phyloP scores from a whole-genome alignment of 1,140 invertebrate species.

The Bradynema listronoti region DNA sequence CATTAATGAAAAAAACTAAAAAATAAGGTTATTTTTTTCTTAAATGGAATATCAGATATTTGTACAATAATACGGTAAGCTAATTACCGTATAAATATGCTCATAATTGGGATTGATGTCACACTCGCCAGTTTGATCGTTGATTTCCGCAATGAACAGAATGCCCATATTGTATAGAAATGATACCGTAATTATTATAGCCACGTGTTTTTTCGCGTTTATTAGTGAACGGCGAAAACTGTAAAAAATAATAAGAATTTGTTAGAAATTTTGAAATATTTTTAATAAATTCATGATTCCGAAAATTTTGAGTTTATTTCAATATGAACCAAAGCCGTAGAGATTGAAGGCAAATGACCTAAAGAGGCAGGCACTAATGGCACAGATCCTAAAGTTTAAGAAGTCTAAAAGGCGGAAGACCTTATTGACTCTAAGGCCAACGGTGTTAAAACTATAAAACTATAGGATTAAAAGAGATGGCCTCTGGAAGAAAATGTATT shows the following conservation, averaged over 20 bases:
- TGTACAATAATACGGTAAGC: slow-evolving; percentile 21
- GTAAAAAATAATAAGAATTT: slow-evolving; percentile 9
- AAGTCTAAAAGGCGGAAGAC: too few species aligned
- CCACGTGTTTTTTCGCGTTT: slow-evolving; percentile 42
- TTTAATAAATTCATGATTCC: neutral
- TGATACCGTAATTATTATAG: slow-evolving; percentile 36
- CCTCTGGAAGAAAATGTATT: too few species aligned
- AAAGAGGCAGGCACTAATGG: too few species aligned
- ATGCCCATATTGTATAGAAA: slow-evolving; percentile 49
- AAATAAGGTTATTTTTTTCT: slow-evolving; percentile 16
- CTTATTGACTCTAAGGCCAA: too few species aligned
- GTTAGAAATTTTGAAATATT: neutral
- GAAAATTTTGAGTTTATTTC: too few species aligned
- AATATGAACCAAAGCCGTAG: too few species aligned
- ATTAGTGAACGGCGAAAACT: slow-evolving; percentile 43
- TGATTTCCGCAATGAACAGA: slow-evolving; percentile 46
- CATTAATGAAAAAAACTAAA: slow-evolving; percentile 31
- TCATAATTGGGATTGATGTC: slow-evolving; percentile 50
- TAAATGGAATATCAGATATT: slow-evolving; percentile 6
- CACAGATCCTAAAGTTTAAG: too few species aligned
- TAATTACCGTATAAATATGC: slow-evolving; percentile 32
- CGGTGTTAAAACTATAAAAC: too few species aligned
- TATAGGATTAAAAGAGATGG: too few species aligned
- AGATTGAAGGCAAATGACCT: too few species aligned
- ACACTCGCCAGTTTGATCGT: slow-evolving; percentile 38